A percentile compares a stretch with the other conserved stretches of the same genome.
These are phyloP conservation scores for Eulemur rufifrons DNA, from an alignment of 2,113 vertebrate species.

Conservation along the genomic window DNA sequence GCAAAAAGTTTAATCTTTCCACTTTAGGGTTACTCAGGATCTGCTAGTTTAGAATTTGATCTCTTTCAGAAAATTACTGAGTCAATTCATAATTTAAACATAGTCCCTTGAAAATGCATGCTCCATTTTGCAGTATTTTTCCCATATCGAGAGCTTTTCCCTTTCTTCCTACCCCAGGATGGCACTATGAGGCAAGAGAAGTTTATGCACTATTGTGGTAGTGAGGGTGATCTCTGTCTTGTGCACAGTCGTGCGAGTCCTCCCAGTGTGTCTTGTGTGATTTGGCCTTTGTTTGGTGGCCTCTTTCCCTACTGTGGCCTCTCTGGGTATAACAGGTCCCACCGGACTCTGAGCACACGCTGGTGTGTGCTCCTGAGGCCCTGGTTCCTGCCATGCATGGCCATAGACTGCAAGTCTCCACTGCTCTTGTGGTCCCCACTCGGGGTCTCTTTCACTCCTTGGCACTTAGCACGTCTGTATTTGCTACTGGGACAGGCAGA, in stretches of 20 bases:
- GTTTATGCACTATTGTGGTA: fast-evolving
- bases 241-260: neutral
- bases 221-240: neutral
- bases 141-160: neutral
- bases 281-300: neutral
- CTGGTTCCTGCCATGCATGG: neutral
- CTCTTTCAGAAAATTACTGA: neutral
- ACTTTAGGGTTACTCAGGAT: neutral
- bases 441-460: neutral
- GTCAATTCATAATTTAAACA: neutral
- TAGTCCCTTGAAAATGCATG: neutral
- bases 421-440: neutral
- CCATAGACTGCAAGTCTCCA: neutral
- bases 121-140: neutral
- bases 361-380: neutral
- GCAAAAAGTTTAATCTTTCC: neutral
- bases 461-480: neutral
- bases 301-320: fast-evolving
- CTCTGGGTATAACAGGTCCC: neutral
- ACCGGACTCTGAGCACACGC: neutral
- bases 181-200: neutral
- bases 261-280: neutral
- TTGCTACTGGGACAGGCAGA: neutral
- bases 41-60: neutral
- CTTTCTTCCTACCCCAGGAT: neutral